These are phyloP conservation scores for Lydus trimaculatus DNA, from an alignment of 2,888 invertebrate species.

Conservation along the genomic window DNA sequence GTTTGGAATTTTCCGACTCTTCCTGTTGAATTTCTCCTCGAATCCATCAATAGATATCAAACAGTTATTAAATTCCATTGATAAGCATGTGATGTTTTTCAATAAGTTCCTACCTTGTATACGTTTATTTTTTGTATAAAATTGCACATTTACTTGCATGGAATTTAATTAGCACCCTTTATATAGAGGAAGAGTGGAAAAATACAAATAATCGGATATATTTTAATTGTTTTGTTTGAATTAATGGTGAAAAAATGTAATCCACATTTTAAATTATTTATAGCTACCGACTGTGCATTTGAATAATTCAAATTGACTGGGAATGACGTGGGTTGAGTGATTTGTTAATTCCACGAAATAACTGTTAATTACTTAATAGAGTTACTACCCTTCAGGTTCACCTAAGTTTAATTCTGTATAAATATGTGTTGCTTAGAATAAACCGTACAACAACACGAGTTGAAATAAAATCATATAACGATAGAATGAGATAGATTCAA, in stretches of 20 bases:
- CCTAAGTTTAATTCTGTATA: constrained; percentile 24
- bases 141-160: no score
- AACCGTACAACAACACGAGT: not conserved
- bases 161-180: no score
- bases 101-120: not conserved
- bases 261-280: not conserved
- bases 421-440: constrained; percentile 19
- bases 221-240: no score
- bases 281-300: not conserved
- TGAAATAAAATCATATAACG: not conserved
- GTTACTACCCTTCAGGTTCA: constrained; percentile 20
- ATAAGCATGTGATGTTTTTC: not conserved
- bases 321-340: constrained; percentile 12
- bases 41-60: not conserved
- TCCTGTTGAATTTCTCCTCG: not conserved
- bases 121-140: not conserved
- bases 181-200: no score
- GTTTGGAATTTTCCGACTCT: not conserved
- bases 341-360: constrained; percentile 20
- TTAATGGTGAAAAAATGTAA: no score
- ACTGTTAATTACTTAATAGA: constrained; percentile 30
- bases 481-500: not conserved
- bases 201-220: not conserved
- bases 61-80: constrained; percentile 3
- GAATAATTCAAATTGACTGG: constrained; percentile 15